Conservation (phyloP, 2,888 invertebrate genomes). For the Sesamia inferens region DNA sequence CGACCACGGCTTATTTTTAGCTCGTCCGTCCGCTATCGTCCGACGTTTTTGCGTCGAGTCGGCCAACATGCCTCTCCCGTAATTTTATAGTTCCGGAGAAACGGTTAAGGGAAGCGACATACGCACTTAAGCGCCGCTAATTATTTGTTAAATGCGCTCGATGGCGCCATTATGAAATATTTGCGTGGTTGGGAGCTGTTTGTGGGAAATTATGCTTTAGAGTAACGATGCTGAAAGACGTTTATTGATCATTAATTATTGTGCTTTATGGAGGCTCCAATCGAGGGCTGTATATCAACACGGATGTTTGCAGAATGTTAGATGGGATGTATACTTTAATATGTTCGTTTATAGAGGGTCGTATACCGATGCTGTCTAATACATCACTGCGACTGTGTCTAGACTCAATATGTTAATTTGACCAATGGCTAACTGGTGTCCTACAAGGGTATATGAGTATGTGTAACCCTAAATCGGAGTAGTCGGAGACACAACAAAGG, state of each 20-base stretch:
- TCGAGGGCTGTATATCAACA: constrained; percentile 37
- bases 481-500: constrained; percentile 70
- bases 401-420: constrained; percentile 31
- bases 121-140: constrained; percentile 76
- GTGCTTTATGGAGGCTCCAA: constrained; percentile 39
- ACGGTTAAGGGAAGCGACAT: constrained; percentile 78
- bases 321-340: constrained; percentile 41
- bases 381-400: constrained; percentile 22
- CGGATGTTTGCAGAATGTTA: constrained; percentile 41
- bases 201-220: constrained; percentile 53
- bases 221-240: constrained; percentile 38
- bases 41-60: constrained; percentile 73
- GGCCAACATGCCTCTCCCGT: constrained; percentile 73
- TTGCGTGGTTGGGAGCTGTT: constrained; percentile 66
- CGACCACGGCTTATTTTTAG: constrained; percentile 77
- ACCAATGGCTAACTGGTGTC: constrained; percentile 17
- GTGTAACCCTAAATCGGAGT: constrained; percentile 65
- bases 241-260: constrained; percentile 53
- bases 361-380: constrained; percentile 26
- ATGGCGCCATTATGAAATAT: constrained; percentile 81
- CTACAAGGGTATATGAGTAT: constrained; percentile 35
- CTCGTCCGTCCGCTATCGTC: constrained; percentile 70
- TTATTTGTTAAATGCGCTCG: constrained; percentile 76
- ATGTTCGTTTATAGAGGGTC: constrained; percentile 73
- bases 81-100: constrained; percentile 87